Conservation (phyloP, 2,797 vertebrate genomes). For the Mormyrus proboscirostris region DNA sequence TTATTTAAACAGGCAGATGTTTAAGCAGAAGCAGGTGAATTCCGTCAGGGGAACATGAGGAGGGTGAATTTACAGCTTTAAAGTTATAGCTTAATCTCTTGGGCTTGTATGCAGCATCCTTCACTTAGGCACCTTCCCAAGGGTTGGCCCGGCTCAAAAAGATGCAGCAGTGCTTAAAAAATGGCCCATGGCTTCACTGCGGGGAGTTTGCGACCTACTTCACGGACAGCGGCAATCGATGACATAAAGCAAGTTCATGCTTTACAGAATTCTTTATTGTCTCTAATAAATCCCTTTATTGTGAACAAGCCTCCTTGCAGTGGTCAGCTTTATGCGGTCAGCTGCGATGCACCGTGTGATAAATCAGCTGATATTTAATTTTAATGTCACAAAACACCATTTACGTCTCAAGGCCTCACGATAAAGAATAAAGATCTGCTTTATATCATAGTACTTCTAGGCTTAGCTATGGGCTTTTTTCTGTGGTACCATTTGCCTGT, state of each 20-base stretch:
- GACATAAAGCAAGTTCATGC: conserved; percentile 33
- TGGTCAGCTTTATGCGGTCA: conserved; percentile 22
- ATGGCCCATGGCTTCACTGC: conserved; percentile 9
- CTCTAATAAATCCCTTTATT: conserved; percentile 24
- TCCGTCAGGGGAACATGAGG: background rate
- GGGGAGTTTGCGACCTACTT: conserved; percentile 15
- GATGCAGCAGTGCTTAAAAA: conserved; percentile 11
- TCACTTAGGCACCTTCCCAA: background rate
- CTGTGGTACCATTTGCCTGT: background rate
- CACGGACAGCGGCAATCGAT: conserved; percentile 12
- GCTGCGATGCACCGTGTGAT: background rate
- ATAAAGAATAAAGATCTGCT: background rate
- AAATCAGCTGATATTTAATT: conserved; percentile 24
- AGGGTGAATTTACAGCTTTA: background rate
- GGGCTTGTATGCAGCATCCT: background rate
- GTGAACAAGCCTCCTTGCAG: conserved; percentile 17
- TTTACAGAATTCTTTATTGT: conserved; percentile 35
- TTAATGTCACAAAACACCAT: conserved; percentile 20
- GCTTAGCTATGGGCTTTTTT: background rate
- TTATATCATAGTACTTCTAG: background rate
- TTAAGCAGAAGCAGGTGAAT: background rate
- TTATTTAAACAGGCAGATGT: background rate
- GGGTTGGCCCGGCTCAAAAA: background rate
- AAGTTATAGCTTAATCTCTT: background rate
- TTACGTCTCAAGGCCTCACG: conserved; percentile 15